These are phyloP conservation scores for Drosophila hydei DNA, from an alignment of 1,140 invertebrate species.

Conservation along the genomic window DNA sequence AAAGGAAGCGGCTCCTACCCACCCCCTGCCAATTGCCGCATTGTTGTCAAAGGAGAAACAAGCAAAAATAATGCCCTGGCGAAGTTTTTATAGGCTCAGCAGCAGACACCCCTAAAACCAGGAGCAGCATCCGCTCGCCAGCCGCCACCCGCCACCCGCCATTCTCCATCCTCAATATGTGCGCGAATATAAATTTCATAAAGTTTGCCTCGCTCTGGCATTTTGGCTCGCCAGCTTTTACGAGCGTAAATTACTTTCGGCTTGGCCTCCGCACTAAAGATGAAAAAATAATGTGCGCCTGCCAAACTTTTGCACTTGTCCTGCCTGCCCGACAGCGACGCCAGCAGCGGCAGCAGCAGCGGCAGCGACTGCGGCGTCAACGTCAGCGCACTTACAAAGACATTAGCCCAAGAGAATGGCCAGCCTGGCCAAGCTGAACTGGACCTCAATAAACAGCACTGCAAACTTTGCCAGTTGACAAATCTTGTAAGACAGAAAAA, in stretches of 20 bases:
- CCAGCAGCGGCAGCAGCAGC: constrained; percentile 24
- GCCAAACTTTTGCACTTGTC: constrained; percentile 78
- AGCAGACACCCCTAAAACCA: constrained; percentile 49
- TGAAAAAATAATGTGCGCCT: constrained; percentile 82
- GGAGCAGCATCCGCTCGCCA: constrained; percentile 14
- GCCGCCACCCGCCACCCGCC: background rate
- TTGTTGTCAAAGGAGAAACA: constrained; percentile 80
- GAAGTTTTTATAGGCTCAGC: constrained; percentile 79
- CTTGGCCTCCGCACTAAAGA: constrained; percentile 79
- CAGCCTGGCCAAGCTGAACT: constrained; percentile 49
- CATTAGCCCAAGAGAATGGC: constrained; percentile 61
- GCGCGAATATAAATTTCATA: constrained; percentile 78
- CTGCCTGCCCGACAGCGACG: constrained; percentile 10
- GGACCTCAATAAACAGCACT: constrained; percentile 6
- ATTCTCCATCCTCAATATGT: constrained; percentile 28
- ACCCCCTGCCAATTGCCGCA: constrained; percentile 45
- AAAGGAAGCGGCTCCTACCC: background rate
- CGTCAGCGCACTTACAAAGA: constrained; percentile 71
- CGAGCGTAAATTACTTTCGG: constrained; percentile 83
- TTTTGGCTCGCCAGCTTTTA: constrained; percentile 77
- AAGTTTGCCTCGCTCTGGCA: constrained; percentile 70
- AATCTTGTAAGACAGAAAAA: constrained; percentile 63
- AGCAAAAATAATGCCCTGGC: constrained; percentile 78
- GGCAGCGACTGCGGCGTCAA: constrained; percentile 2
- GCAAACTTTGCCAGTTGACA: constrained; percentile 71